A percentile compares a stretch with the other conserved stretches of the same genome.
These are phyloP conservation scores for Corythornis vintsioides DNA, from an alignment of 2,113 vertebrate genomes.

Conservation along the genomic window DNA sequence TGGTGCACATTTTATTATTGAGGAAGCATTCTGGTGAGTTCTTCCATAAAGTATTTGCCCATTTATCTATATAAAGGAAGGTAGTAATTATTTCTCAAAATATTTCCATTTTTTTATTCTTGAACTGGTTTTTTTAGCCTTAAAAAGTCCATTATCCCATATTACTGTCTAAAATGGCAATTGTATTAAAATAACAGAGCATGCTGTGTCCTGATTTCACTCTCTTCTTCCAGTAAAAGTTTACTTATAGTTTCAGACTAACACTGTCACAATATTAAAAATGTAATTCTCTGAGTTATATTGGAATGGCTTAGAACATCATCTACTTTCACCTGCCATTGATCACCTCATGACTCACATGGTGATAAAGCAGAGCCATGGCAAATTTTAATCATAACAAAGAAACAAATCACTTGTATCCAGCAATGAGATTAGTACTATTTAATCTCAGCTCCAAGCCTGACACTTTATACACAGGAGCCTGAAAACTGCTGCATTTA, in stretches of 20 bases:
- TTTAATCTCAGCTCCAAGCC: neutral
- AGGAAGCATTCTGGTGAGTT: constrained; percentile 97
- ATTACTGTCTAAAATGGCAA: neutral
- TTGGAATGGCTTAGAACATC: neutral
- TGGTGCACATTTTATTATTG: constrained; percentile 93
- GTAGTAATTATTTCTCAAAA: neutral
- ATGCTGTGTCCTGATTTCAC: neutral
- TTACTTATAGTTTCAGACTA: neutral
- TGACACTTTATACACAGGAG: neutral
- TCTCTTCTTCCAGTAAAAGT: neutral
- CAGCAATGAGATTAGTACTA: neutral
- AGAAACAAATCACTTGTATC: neutral
- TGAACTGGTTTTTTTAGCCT: neutral
- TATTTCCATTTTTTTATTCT: neutral
- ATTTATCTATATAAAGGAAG: constrained; percentile 84
- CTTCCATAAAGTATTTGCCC: constrained; percentile 93
- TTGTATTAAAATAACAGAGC: neutral
- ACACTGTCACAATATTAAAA: neutral
- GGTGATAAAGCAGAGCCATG: neutral
- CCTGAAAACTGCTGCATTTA: neutral
- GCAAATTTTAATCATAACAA: neutral
- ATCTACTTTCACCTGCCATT: neutral
- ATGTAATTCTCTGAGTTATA: neutral
- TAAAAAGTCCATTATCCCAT: neutral
- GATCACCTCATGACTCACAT: neutral